Evolutionary conservation across 2,797 vertebrate species (phyloP).

Genomic region (Meda fulgida): DNA sequence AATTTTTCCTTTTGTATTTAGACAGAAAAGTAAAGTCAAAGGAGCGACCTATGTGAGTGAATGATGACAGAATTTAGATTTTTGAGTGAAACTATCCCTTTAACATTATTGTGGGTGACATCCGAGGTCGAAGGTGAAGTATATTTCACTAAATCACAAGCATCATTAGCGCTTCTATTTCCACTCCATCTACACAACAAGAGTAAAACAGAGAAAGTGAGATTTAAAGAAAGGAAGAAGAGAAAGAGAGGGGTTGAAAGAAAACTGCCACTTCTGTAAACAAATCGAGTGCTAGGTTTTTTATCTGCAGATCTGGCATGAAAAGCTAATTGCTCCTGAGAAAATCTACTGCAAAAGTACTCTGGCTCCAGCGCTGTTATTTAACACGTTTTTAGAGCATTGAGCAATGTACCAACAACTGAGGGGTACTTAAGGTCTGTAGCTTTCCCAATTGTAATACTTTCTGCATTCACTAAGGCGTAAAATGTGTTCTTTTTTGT

Average conservation of each 20-base stretch:
- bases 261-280: conserved; percentile 51
- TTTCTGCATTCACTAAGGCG: conserved; percentile 5
- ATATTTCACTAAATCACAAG: conserved; percentile 4
- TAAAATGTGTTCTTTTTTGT: conserved; percentile 21
- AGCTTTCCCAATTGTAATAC: conserved; percentile 32
- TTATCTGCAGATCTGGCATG: conserved; percentile 57
- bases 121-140: conserved; percentile 35
- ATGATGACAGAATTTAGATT: not conserved
- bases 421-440: conserved; percentile 50
- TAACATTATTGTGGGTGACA: conserved; percentile 6
- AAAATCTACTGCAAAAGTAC: conserved; percentile 54
- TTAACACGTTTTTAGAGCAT: conserved; percentile 57
- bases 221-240: not conserved
- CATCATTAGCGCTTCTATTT: conserved; percentile 25
- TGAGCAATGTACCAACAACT: conserved; percentile 53
- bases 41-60: not conserved
- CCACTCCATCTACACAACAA: conserved; percentile 27
- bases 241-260: not conserved
- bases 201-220: conserved; percentile 17
- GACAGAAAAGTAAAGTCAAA: not conserved
- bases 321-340: conserved; percentile 58
- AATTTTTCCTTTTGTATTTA: not conserved
- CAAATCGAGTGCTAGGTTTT: conserved; percentile 54
- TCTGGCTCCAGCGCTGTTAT: conserved; percentile 55
- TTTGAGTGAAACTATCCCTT: not conserved